phyloP scores from a whole-genome alignment of 2,888 invertebrate genomes.

The Priocnemis perturbator region DNA sequence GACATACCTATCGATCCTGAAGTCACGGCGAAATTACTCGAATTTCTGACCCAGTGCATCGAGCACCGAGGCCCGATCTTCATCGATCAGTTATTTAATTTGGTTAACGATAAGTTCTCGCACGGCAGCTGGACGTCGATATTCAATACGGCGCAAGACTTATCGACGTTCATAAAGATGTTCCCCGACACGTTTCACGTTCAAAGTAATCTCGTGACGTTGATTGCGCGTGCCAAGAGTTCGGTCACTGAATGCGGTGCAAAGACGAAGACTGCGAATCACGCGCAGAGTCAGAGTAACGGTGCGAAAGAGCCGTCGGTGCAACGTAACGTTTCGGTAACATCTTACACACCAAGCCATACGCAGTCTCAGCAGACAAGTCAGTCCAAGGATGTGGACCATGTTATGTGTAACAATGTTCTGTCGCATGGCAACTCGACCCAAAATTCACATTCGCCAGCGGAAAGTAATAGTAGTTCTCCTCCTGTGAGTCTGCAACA shows the following conservation, averaged over 20 bases:
- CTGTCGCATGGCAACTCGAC: slow-evolving; percentile 47
- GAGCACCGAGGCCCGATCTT: slow-evolving; percentile 89
- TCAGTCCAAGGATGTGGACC: slow-evolving; percentile 24
- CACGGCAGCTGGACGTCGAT: slow-evolving; percentile 89
- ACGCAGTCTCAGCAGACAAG: slow-evolving; percentile 29
- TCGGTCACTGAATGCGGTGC: slow-evolving; percentile 36
- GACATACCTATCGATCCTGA: slow-evolving; percentile 87
- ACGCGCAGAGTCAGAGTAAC: slow-evolving; percentile 39
- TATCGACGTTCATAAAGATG: slow-evolving; percentile 92
- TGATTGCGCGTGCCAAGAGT: slow-evolving; percentile 84
- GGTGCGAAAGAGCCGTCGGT: slow-evolving; percentile 18
- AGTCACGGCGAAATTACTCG: slow-evolving; percentile 87
- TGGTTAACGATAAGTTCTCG: slow-evolving; percentile 85
- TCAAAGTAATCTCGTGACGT: slow-evolving; percentile 92
- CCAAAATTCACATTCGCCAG: slow-evolving; percentile 54
- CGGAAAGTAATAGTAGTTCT: slow-evolving; percentile 64
- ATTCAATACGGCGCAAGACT: slow-evolving; percentile 93
- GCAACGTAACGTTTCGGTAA: slow-evolving; percentile 9
- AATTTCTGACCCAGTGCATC: slow-evolving; percentile 89
- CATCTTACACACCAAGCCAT: slow-evolving; percentile 29
- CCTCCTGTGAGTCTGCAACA: slow-evolving; percentile 70
- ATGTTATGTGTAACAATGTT: slow-evolving; percentile 14
- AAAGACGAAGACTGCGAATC: slow-evolving; percentile 40
- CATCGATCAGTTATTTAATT: slow-evolving; percentile 91
- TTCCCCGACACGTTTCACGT: slow-evolving; percentile 97